A percentile compares a stretch with the other conserved stretches of the same genome.
phyloP scores from a whole-genome alignment of 1,140 invertebrate species.

The Triops longicaudatus region DNA sequence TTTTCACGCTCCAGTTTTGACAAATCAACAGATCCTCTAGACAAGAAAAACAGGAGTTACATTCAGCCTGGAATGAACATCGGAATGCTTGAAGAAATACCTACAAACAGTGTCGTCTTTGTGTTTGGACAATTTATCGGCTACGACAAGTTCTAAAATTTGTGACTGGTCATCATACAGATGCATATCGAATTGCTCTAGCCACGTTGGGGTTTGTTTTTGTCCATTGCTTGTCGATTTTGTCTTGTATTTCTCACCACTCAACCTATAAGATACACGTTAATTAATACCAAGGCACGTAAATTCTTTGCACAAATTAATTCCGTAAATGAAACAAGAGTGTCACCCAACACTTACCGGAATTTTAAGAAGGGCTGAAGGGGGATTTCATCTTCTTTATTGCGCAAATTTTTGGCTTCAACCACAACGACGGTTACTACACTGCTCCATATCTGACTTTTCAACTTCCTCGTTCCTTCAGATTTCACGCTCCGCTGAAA shows the following conservation, averaged over 20 bases:
- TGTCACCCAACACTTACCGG: constrained; percentile 49
- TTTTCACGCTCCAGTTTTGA: constrained; percentile 74
- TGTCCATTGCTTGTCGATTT: constrained; percentile 67
- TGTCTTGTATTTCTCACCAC: constrained; percentile 96
- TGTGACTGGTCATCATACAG: constrained; percentile 83
- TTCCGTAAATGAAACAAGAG: not conserved
- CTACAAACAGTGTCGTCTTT: constrained; percentile 81
- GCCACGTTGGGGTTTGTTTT: constrained; percentile 76
- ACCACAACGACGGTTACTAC: constrained; percentile 93
- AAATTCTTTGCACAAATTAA: too few species aligned
- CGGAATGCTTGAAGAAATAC: constrained; percentile 37
- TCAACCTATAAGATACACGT: constrained; percentile 53
- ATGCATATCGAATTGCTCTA: constrained; percentile 96
- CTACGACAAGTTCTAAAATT: constrained; percentile 79
- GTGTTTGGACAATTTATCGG: constrained; percentile 73
- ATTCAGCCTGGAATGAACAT: not conserved
- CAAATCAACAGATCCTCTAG: constrained; percentile 77
- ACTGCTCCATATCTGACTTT: constrained; percentile 89
- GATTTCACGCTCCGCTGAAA: not conserved
- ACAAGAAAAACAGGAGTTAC: constrained; percentile 30
- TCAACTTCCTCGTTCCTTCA: constrained; percentile 48
- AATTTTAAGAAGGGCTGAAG: constrained; percentile 96
- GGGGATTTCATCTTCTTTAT: constrained; percentile 63
- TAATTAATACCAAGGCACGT: not conserved
- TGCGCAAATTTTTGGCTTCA: constrained; percentile 81